Conservation (phyloP, 2,888 invertebrate species). For the Lacanobia wlatinum region DNA sequence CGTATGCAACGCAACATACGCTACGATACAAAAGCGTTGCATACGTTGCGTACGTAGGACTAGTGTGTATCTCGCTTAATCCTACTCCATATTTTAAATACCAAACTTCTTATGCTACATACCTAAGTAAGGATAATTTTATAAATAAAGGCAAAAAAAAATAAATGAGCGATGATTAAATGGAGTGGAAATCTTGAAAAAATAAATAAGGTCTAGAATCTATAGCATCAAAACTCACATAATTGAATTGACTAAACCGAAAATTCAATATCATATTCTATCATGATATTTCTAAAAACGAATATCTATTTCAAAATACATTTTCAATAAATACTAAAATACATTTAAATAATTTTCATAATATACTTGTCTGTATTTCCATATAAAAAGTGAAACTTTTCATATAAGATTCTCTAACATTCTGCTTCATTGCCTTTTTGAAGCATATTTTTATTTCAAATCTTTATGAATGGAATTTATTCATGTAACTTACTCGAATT, state of each 20-base stretch:
- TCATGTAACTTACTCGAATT: conserved; percentile 44
- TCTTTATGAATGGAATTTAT: conserved; percentile 51
- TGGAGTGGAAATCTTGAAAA: not conserved
- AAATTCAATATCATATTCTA: conserved; percentile 4
- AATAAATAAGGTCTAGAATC: not conserved
- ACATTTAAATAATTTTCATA: conserved; percentile 42
- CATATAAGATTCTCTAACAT: conserved; percentile 22
- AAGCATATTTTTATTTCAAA: conserved; percentile 50
- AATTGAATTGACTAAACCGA: not conserved
- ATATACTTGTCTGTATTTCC: conserved; percentile 24
- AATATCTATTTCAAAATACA: conserved; percentile 1
- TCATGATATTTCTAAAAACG: not conserved
- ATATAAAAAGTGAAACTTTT: conserved; percentile 46
- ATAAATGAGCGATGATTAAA: not conserved
- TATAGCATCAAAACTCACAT: not conserved
- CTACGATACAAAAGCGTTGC: no score
- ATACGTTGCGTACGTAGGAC: no score
- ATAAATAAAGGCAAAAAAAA: not conserved
- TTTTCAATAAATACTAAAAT: conserved; percentile 25
- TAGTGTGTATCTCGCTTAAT: no score
- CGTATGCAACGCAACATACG: no score
- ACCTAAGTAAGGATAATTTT: not conserved
- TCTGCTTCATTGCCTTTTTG: conserved; percentile 43
- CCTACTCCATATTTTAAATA: not conserved
- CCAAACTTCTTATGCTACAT: not conserved